Base-by-base conservation (phyloP, 2,888 invertebrate genomes). In the Phrixothrix hirtus region DNA sequence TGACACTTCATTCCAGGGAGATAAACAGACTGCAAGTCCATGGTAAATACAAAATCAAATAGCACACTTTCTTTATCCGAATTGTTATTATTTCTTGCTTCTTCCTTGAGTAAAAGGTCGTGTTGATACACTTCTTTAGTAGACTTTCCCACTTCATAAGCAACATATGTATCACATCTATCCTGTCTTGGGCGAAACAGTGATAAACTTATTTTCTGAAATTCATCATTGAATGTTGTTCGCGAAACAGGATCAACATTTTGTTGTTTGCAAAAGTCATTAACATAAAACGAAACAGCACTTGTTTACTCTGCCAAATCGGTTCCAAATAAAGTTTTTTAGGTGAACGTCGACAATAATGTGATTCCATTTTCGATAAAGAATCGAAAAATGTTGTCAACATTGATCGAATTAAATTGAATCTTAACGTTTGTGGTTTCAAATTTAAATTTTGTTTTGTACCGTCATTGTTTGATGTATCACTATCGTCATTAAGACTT, bases 291-390 rank as follows among this genome's bases (percentile, higher is more conserved):
- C 35, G n/a, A 10, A 21, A 36, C 10, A 36, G 11, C 4, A 21
- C 34, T 14, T 13, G 13, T n/a, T 34, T 34, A 16, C 15, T 34
- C 16, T 34, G 34, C 34, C 34, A 34, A 1, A 34, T 16, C 1
- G 14, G 34, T 13, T 34, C 15, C 2, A 34, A 9, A 16, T 34
- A 34, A 3, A 34, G n/a, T 15, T 2, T 11, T 34, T 14, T 14
- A 4, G 16, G 14, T 1, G 34, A 15, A 1, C 15, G 3, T 3
- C 34, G 12, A 15, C 15, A 36, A 16, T 36, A 36, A 36, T 36
- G 35, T n/a, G n/a, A n/a, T 36, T 36, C 35, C 16, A n/a, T 2
- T 34, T 34, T 34, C 1, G 34, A n/a, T 10, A 10, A 27, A 27
- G 9, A 4, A 6, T 4, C n/a, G 9, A n/a, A n/a, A n/a, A n/a